Conservation (phyloP, 1,140 invertebrate genomes). For the Drosophila persimilis region DNA sequence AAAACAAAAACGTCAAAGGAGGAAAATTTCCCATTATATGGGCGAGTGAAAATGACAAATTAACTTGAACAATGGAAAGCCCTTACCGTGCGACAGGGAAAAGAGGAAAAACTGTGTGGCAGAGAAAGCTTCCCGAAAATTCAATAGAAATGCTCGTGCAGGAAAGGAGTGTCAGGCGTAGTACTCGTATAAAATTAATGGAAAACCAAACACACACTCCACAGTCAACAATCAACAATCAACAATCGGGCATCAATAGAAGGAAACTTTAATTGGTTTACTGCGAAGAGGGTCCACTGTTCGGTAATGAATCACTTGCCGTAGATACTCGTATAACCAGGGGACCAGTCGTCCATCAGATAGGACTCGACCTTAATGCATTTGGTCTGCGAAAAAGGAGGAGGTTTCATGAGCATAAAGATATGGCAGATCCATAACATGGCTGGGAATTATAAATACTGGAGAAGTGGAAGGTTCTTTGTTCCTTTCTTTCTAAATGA, state of each 20-base stretch:
- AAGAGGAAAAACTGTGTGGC: conserved; percentile 8
- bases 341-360: conserved; percentile 32
- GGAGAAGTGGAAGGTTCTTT: too few species aligned
- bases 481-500: too few species aligned
- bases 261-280: conserved; percentile 46
- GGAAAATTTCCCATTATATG: conserved; percentile 71
- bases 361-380: conserved; percentile 40
- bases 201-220: conserved; percentile 19
- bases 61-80: conserved; percentile 60
- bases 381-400: conserved; percentile 6
- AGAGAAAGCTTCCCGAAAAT: conserved; percentile 1
- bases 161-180: conserved; percentile 21
- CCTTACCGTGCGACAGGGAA: conserved; percentile 22
- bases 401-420: conserved; percentile 10
- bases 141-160: conserved; percentile 4
- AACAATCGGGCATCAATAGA: conserved; percentile 20
- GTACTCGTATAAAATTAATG: conserved; percentile 36
- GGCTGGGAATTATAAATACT: too few species aligned
- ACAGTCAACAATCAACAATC: conserved; percentile 9
- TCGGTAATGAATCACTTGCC: conserved; percentile 41
- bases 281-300: conserved; percentile 1
- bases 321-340: conserved; percentile 11
- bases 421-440: neutral
- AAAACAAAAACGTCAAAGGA: neutral
- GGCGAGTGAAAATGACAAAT: conserved; percentile 76